Percentiles rank a stretch among this genome's conserved stretches.
Conservation (phyloP, 2,797 vertebrate species). For the Champsocephalus gunnari region DNA sequence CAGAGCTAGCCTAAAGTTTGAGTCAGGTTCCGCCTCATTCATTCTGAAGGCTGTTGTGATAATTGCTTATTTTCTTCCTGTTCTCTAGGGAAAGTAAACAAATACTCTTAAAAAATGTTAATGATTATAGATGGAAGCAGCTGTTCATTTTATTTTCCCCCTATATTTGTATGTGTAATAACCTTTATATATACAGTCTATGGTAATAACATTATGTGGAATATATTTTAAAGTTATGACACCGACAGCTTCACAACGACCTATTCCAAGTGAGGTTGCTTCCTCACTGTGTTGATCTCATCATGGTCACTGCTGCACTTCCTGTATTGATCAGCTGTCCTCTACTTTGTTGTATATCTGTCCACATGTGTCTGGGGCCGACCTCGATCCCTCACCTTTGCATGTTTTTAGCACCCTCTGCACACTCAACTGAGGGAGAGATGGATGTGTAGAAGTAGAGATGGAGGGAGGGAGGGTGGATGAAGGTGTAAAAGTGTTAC, state of each 20-base stretch:
- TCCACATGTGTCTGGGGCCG: constrained; percentile 34
- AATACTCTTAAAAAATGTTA: constrained; percentile 32
- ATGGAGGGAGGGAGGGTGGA: constrained; percentile 7
- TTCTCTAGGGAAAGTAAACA: constrained; percentile 39
- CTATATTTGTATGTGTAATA: constrained; percentile 28
- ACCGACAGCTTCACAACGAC: constrained; percentile 10
- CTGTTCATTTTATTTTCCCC: constrained; percentile 18
- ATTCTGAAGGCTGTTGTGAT: constrained; percentile 45
- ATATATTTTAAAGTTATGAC: constrained; percentile 41
- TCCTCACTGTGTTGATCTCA: constrained; percentile 30
- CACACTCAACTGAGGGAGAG: constrained; percentile 20
- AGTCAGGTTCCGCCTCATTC: constrained; percentile 51
- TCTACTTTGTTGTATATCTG: constrained; percentile 31
- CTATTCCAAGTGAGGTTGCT: not conserved
- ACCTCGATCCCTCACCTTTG: constrained; percentile 45
- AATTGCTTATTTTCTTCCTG: constrained; percentile 29
- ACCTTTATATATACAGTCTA: too few species aligned
- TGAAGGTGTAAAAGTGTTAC: constrained; percentile 45
- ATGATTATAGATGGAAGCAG: constrained; percentile 35
- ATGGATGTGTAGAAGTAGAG: constrained; percentile 41
- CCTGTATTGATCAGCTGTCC: constrained; percentile 65
- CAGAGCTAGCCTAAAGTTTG: constrained; percentile 37
- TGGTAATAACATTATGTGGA: constrained; percentile 32
- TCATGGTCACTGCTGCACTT: constrained; percentile 28
- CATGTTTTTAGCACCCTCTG: constrained; percentile 42